Evolutionary conservation across 1,140 invertebrate species (phyloP).

Genomic region (Lithobius niger): DNA sequence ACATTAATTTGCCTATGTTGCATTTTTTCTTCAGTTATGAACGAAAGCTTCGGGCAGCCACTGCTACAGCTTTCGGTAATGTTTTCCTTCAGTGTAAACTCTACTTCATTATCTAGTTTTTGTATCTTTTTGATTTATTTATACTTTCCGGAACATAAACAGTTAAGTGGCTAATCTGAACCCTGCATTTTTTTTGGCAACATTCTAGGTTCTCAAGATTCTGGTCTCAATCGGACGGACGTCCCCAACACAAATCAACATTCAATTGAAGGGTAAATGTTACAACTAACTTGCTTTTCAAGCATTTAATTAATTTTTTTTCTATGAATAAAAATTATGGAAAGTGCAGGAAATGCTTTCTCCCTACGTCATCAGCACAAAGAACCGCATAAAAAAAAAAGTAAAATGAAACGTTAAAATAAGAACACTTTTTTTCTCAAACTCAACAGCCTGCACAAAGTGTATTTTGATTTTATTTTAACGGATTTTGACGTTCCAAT

Average conservation of each 20-base stretch:
- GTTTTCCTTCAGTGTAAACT: slow-evolving; percentile 9
- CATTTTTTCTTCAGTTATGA: slow-evolving; percentile 43
- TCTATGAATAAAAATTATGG: not conserved
- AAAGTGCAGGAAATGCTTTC: not conserved
- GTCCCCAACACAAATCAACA: slow-evolving; percentile 92
- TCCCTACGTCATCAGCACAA: not conserved
- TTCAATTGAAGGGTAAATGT: slow-evolving; percentile 57
- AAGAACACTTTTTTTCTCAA: not conserved
- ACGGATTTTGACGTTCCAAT: no score
- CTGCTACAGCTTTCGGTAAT: slow-evolving; percentile 79
- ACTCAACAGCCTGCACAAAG: not conserved
- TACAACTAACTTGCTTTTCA: not conserved
- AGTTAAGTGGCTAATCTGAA: no score
- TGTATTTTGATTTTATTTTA: no score
- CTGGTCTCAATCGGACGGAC: slow-evolving; percentile 56
- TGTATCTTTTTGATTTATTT: not conserved
- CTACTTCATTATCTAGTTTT: not conserved
- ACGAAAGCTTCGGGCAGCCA: slow-evolving; percentile 80
- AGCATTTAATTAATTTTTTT: slow-evolving; percentile 3
- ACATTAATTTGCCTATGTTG: not conserved
- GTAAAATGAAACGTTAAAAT: not conserved
- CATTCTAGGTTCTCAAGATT: slow-evolving; percentile 34
- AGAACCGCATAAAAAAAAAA: no score
- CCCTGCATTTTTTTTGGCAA: no score
- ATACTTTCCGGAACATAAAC: not conserved